Percentiles rank a stretch among this genome's conserved stretches.
phyloP scores from a whole-genome alignment of 92 coral and sea anemone genomes.

The Porites divaricata region DNA sequence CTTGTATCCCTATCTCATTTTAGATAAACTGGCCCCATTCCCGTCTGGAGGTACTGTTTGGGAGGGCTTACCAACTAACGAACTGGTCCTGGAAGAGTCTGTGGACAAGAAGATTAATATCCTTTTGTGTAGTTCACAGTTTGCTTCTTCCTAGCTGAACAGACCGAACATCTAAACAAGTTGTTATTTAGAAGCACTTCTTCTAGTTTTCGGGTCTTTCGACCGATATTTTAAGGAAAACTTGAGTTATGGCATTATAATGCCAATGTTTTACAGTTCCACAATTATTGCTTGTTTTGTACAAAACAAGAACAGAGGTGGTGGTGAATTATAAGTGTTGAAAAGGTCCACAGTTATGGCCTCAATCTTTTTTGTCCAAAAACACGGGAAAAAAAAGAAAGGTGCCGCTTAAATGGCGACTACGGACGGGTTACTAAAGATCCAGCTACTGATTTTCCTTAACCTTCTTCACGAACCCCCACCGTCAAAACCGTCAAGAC shows the following conservation, averaged over 20 bases:
- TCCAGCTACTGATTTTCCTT: constrained; percentile 40
- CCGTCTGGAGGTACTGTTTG: constrained; percentile 78
- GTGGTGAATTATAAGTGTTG: no score
- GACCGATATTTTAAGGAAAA: background rate
- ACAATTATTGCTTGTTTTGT: no score
- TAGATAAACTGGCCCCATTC: constrained; percentile 81
- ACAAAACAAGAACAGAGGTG: no score
- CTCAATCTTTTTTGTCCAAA: background rate
- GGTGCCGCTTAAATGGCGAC: background rate
- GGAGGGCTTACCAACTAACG: constrained; percentile 97
- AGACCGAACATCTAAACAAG: no score
- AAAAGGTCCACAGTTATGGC: no score
- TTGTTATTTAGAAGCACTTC: background rate
- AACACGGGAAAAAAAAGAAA: no score
- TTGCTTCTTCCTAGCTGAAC: background rate
- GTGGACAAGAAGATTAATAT: constrained; percentile 76
- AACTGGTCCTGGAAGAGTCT: constrained; percentile 74
- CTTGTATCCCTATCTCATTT: background rate
- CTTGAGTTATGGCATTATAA: background rate
- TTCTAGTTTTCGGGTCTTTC: background rate
- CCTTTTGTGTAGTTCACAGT: constrained; percentile 56
- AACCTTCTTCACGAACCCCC: constrained; percentile 77
- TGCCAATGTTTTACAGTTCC: no score
- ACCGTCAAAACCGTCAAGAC: constrained; percentile 90
- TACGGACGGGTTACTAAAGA: background rate